Evolutionary conservation across 2,797 vertebrate genomes (phyloP), one percentile per base, ranked within the genome.

Genomic region (Limnodromus scolopaceus): DNA sequence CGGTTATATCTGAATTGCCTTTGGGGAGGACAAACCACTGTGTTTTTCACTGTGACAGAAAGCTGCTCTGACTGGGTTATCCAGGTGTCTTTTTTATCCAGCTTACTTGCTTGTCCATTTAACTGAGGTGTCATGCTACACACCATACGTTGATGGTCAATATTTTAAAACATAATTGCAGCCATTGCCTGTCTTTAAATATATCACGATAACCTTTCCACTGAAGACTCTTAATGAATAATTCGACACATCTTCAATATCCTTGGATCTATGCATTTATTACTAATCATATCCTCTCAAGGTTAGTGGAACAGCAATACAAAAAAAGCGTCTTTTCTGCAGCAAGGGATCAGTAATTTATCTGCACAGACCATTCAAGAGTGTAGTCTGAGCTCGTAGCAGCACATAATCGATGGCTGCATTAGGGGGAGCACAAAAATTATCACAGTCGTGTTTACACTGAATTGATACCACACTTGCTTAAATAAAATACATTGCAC

Each of bases 141-240:
- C 9, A 1, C 19, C 13, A 0, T 10, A 22, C 15, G 10, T 3
- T 10, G 15, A 51, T 6, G n/a, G 22, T 17, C 46, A 28, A 11
- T 65, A 51, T 22, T 48, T 81, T 64, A 8, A 66, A 87, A 80
- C 6, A n/a, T 12, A 41, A 55, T 68, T 72, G 63, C 54, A 77
- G 39, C 55, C 55, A 7, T 14, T 69, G 18, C 43, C 15, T 74
- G 17, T 41, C 66, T 89, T 82, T 79, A 92, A 89, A 84, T 51
- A 38, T 4, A 16, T 60, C 27, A 17, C 4, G 3, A 49, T 27
- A 82, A 58, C 53, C 34, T 84, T 84, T 36, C 61, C 27, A 32
- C 34, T 38, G 24, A 70, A 60, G 13, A 70, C 7, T 24, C 60
- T 64, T 90, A 41, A 38, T 22, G 46, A 57, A 39, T 28, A 39